Evolutionary conservation across 2,797 vertebrate species (phyloP).

Genomic region (Meriones psammophilus): DNA sequence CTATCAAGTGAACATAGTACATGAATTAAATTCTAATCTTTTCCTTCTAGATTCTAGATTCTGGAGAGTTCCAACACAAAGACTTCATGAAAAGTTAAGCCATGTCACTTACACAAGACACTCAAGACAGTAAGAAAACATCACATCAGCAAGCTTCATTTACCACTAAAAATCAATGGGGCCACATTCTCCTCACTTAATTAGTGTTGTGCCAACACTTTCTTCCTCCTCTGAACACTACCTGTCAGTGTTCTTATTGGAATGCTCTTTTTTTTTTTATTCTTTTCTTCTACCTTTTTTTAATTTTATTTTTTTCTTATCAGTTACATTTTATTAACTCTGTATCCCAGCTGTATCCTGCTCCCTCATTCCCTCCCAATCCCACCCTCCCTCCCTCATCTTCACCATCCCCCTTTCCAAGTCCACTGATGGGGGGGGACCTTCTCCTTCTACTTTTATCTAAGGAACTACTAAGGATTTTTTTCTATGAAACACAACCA

Average conservation of each 20-base stretch:
- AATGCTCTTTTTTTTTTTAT: neutral
- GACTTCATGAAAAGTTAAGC: conserved; percentile 20
- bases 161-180: neutral
- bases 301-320: too few relatives aligned
- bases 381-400: too few relatives aligned
- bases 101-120: neutral
- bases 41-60: neutral
- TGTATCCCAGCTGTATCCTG: too few relatives aligned
- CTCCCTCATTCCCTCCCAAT: too few relatives aligned
- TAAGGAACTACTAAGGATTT: conserved; percentile 30
- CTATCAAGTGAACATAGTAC: neutral
- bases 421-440: too few relatives aligned
- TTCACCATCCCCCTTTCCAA: too few relatives aligned
- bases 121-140: neutral
- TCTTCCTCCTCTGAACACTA: neutral
- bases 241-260: neutral
- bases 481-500: neutral
- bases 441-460: neutral
- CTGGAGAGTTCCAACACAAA: conserved; percentile 5
- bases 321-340: too few relatives aligned
- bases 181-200: neutral
- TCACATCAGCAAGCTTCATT: neutral
- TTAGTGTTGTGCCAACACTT: neutral
- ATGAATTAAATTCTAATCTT: conserved; percentile 21
- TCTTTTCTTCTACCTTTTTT: too few relatives aligned